Percentiles rank a stretch among this genome's conserved stretches.
Evolutionary conservation across 2,888 invertebrate genomes (phyloP).

Genomic region (Plebejus anna): DNA sequence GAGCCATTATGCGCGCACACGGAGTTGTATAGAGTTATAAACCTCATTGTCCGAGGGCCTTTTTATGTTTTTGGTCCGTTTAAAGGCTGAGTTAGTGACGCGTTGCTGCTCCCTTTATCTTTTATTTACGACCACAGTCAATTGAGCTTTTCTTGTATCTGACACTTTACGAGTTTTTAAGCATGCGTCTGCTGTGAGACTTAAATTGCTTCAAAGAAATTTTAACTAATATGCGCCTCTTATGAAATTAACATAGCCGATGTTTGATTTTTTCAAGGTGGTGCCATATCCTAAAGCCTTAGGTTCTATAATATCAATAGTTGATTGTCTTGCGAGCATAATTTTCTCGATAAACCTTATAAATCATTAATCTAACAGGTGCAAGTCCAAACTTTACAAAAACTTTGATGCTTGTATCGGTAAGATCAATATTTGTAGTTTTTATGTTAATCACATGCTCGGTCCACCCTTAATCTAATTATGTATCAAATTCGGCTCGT

Average conservation of each 20-base stretch:
- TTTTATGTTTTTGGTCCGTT: slow-evolving; percentile 49
- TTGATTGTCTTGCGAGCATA: not conserved
- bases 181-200: slow-evolving; percentile 7
- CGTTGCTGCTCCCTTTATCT: slow-evolving; percentile 36
- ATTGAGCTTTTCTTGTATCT: slow-evolving; percentile 30
- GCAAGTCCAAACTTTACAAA: not conserved
- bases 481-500: slow-evolving; percentile 4
- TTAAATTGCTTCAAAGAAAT: not conserved
- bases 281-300: not conserved
- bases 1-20: slow-evolving; percentile 62
- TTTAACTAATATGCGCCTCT: not conserved
- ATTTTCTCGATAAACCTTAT: not conserved
- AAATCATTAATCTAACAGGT: not conserved
- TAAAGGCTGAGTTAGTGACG: slow-evolving; percentile 45
- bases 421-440: slow-evolving; percentile 20
- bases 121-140: slow-evolving; percentile 43
- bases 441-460: slow-evolving; percentile 16
- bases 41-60: slow-evolving; percentile 48
- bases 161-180: slow-evolving; percentile 29
- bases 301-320: not conserved
- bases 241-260: not conserved
- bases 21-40: slow-evolving; percentile 62
- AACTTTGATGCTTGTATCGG: slow-evolving; percentile 10
- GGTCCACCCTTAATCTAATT: slow-evolving; percentile 16
- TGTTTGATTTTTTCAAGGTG: not conserved